phyloP scores from a whole-genome alignment of 1,140 invertebrate genomes.

The Pseudomyrmex dendroicus region DNA sequence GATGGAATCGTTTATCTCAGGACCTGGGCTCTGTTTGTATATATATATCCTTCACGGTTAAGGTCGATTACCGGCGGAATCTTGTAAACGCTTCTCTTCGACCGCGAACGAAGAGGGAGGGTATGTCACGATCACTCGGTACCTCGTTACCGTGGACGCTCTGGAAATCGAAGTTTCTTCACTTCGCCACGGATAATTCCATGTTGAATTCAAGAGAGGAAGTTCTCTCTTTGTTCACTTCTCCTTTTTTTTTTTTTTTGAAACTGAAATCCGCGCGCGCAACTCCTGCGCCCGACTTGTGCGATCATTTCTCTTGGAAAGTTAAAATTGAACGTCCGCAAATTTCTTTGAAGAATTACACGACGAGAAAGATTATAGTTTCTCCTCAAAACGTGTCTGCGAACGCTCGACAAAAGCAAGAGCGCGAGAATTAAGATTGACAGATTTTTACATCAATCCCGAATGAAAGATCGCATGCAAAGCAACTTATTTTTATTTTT shows the following conservation, averaged over 20 bases:
- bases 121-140: conserved; percentile 38
- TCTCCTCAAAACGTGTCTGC: background rate
- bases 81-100: conserved; percentile 54
- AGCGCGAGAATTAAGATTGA: background rate
- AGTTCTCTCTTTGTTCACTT: background rate
- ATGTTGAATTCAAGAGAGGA: background rate
- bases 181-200: conserved; percentile 10
- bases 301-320: background rate
- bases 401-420: background rate
- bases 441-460: background rate
- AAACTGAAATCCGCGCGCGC: background rate
- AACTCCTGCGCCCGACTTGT: no score
- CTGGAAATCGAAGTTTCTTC: conserved; percentile 30
- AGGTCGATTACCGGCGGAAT: conserved; percentile 61
- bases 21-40: conserved; percentile 47
- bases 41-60: conserved; percentile 55
- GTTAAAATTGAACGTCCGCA: background rate
- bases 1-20: conserved; percentile 49
- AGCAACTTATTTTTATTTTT: no score
- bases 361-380: background rate
- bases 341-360: background rate
- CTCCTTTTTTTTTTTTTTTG: background rate
- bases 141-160: conserved; percentile 35
- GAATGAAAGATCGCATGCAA: background rate
- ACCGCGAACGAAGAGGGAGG: conserved; percentile 13